Percentiles rank a stretch among this genome's conserved stretches.
phyloP scores from a whole-genome alignment of 2,888 invertebrate species.

The Phymatocera aterrima region DNA sequence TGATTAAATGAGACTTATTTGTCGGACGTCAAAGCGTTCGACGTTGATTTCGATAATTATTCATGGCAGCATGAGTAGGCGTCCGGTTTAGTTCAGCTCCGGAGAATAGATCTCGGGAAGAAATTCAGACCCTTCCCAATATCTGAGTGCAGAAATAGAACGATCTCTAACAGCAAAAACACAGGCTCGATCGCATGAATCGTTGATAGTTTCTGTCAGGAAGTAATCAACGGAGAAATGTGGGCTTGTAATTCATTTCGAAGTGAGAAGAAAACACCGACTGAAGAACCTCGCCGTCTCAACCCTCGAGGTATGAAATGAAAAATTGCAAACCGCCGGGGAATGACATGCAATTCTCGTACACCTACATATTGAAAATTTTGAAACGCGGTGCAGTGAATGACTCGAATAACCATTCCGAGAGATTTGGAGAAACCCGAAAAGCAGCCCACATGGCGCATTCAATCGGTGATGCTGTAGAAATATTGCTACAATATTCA shows the following conservation, averaged over 20 bases:
- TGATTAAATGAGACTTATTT: constrained; percentile 15
- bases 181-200: background rate
- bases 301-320: background rate
- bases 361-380: background rate
- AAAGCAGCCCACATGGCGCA: too few relatives aligned
- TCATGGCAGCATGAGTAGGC: background rate
- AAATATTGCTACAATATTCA: too few relatives aligned
- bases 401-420: background rate
- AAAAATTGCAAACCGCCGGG: background rate
- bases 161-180: background rate
- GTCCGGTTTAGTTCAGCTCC: background rate
- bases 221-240: constrained; percentile 8
- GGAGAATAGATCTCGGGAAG: background rate
- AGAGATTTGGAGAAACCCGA: too few relatives aligned
- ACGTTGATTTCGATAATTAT: background rate
- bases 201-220: background rate
- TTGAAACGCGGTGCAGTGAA: background rate
- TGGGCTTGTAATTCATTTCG: background rate
- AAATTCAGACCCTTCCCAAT: background rate
- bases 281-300: background rate
- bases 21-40: constrained; percentile 4
- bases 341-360: constrained; percentile 19
- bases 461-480: too few relatives aligned
- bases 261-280: constrained; percentile 5
- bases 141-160: background rate